Percentiles rank a stretch among this genome's conserved stretches.
Conservation (phyloP, 2,797 vertebrate genomes). For the Helicolenus hilgendorfi region DNA sequence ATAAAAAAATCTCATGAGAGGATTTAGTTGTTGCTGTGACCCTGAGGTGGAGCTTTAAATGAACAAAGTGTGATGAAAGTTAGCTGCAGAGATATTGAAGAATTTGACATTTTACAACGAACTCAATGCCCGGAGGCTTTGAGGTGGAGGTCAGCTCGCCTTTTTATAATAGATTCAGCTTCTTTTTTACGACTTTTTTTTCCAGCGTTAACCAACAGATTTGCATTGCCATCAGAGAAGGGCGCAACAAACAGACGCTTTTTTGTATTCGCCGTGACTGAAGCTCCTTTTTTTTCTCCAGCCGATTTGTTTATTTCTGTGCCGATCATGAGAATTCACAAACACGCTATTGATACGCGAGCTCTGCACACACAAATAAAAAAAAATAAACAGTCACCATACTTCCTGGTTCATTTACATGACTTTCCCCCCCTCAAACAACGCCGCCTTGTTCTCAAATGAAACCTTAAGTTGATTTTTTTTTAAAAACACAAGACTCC, state of each 20-base stretch:
- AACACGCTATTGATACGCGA: slow-evolving; percentile 69
- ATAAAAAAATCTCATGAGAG: neutral
- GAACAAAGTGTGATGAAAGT: neutral
- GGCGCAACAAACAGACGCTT: slow-evolving; percentile 19
- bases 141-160: too few species aligned
- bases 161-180: neutral
- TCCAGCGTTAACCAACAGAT: slow-evolving; percentile 25
- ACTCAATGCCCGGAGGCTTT: neutral
- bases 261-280: slow-evolving; percentile 22
- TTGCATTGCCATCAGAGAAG: slow-evolving; percentile 56
- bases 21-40: neutral
- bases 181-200: slow-evolving; percentile 25
- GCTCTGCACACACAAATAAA: slow-evolving; percentile 50
- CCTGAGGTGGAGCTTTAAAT: neutral
- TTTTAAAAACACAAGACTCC: neutral
- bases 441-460: slow-evolving; percentile 52
- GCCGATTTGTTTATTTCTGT: slow-evolving; percentile 84
- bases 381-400: neutral
- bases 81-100: neutral
- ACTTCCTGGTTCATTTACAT: slow-evolving; percentile 87
- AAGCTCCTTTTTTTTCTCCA: slow-evolving; percentile 27
- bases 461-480: neutral
- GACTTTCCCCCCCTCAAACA: slow-evolving; percentile 60
- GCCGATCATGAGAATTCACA: slow-evolving; percentile 68
- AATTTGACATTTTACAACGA: neutral